Percentiles rank a stretch among this genome's conserved stretches.
These are phyloP conservation scores for Enteromius anoplus DNA, from an alignment of 2,797 vertebrate species.

Conservation along the genomic window DNA sequence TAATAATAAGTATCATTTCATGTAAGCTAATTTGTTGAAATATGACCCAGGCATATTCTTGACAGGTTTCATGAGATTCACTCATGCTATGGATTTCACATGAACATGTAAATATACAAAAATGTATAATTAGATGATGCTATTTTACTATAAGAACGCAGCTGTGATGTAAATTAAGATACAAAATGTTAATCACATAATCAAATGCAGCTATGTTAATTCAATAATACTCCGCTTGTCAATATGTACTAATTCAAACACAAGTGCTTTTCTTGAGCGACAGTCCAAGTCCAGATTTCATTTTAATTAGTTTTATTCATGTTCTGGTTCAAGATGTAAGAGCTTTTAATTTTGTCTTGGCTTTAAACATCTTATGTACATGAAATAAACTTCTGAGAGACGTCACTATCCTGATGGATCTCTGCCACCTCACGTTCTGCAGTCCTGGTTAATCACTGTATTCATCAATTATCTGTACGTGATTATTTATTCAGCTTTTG, in stretches of 20 bases:
- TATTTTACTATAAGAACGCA: constrained; percentile 55
- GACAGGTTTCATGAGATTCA: constrained; percentile 10
- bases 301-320: neutral
- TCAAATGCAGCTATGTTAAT: constrained; percentile 13
- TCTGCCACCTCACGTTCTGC: neutral
- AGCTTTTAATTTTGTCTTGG: constrained; percentile 37
- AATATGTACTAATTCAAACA: constrained; percentile 23
- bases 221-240: neutral
- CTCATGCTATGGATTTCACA: constrained; percentile 2
- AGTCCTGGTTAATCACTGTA: neutral
- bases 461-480: neutral
- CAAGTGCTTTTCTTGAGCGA: constrained; percentile 9
- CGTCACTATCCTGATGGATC: neutral
- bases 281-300: neutral
- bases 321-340: constrained; percentile 58
- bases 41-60: constrained; percentile 7
- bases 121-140: constrained; percentile 41
- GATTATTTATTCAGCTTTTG: neutral
- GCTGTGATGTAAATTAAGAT: neutral
- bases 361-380: constrained; percentile 3
- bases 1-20: neutral
- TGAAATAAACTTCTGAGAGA: constrained; percentile 21
- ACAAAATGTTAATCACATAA: constrained; percentile 21
- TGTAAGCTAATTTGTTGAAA: neutral
- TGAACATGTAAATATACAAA: constrained; percentile 40